Conservation (phyloP, 2,113 vertebrate genomes). For the Otis tarda region DNA sequence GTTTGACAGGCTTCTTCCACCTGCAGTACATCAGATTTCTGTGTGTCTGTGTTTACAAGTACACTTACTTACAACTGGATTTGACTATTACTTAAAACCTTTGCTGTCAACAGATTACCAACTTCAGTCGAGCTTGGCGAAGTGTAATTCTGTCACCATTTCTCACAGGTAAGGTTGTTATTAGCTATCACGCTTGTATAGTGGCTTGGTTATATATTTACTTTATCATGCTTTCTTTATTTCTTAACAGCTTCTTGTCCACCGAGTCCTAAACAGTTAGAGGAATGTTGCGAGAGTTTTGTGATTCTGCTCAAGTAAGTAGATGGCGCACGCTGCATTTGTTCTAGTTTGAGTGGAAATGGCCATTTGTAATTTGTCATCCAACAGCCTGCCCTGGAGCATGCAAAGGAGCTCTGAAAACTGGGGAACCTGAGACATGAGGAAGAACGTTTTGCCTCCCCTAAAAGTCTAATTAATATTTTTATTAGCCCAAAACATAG, state of each 20-base stretch:
- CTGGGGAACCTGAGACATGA: not conserved
- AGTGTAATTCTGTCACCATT: constrained; percentile 86
- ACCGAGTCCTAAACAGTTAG: constrained; percentile 79
- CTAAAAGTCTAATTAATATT: not conserved
- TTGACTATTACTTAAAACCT: not conserved
- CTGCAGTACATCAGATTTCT: not conserved
- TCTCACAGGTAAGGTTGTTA: constrained; percentile 79
- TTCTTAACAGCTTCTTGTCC: constrained; percentile 86
- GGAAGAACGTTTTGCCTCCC: not conserved
- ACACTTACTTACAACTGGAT: not conserved
- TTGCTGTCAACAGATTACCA: constrained; percentile 69
- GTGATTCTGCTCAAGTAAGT: constrained; percentile 89
- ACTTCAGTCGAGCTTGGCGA: constrained; percentile 82
- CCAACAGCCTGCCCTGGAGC: not conserved
- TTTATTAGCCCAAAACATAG: not conserved
- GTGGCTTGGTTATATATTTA: not conserved
- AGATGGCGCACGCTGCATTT: not conserved
- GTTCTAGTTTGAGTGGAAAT: not conserved
- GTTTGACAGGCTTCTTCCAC: not conserved
- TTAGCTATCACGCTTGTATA: not conserved
- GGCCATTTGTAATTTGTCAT: accelerated
- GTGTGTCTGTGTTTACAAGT: not conserved
- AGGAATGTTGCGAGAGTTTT: constrained; percentile 87
- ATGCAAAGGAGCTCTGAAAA: not conserved
- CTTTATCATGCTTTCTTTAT: not conserved